Evolutionary conservation across 1,140 invertebrate species (phyloP).

Genomic region (Helicoverpa armigera): DNA sequence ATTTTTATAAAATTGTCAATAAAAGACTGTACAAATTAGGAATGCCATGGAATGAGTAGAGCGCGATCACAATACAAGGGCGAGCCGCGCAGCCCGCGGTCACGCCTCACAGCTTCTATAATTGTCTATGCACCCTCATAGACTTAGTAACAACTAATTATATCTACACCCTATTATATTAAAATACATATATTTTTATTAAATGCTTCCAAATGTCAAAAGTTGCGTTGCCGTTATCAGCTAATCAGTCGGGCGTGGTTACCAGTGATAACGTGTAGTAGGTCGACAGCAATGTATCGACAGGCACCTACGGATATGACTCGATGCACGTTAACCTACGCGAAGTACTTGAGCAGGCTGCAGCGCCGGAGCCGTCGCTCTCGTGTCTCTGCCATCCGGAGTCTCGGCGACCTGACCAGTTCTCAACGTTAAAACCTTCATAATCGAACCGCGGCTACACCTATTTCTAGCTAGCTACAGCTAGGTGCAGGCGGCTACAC

Average conservation of each 20-base stretch:
- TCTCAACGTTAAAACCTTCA: no score
- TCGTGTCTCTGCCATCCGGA: no score
- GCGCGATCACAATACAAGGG: conserved; percentile 39
- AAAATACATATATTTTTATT: conserved; percentile 27
- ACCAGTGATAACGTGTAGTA: background rate
- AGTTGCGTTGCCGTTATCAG: conserved; percentile 57
- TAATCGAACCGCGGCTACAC: no score
- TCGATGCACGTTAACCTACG: conserved; percentile 54
- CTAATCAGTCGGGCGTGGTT: conserved; percentile 66
- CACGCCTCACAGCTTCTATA: conserved; percentile 4
- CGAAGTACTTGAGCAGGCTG: conserved; percentile 57
- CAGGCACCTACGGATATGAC: conserved; percentile 62
- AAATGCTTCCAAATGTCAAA: conserved; percentile 60
- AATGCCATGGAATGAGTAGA: conserved; percentile 64
- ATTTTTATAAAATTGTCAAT: conserved; percentile 58
- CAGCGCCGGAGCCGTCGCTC: background rate
- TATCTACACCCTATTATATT: conserved; percentile 23
- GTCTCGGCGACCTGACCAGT: no score
- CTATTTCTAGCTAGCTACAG: no score
- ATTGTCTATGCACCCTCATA: conserved; percentile 42
- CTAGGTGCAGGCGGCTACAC: no score
- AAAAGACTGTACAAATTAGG: conserved; percentile 54
- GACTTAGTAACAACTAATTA: conserved; percentile 15
- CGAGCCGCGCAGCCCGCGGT: background rate
- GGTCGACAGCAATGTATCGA: conserved; percentile 6